phyloP scores from a whole-genome alignment of 2,888 invertebrate species.

The Melikaiella ostensackeni region DNA sequence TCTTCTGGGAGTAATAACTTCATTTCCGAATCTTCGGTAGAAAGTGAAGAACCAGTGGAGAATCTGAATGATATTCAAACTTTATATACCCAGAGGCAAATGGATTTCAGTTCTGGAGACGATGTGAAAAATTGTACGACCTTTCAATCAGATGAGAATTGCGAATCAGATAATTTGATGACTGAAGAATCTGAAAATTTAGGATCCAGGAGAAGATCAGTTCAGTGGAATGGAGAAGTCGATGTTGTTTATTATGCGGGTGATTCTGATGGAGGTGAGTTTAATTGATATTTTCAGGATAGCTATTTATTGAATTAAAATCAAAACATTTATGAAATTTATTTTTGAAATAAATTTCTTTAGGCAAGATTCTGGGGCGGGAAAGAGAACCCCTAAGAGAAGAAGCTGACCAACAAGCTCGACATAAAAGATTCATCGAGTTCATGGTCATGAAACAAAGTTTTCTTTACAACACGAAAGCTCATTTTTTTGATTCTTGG shows the following conservation, averaged over 20 bases:
- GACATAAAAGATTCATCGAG: conserved; percentile 80
- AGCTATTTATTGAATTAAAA: too few relatives aligned
- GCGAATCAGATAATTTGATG: not conserved
- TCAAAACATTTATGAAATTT: not conserved
- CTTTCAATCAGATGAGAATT: conserved; percentile 40
- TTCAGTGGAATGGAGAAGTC: conserved; percentile 79
- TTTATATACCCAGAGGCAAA: conserved; percentile 14
- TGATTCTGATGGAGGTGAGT: conserved; percentile 73
- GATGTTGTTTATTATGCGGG: conserved; percentile 83
- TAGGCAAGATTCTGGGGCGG: conserved; percentile 77
- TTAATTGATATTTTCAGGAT: not conserved
- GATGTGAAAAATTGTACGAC: conserved; percentile 36
- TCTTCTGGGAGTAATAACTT: not conserved
- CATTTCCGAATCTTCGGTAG: not conserved
- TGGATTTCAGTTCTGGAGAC: conserved; percentile 47
- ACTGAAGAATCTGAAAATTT: conserved; percentile 11
- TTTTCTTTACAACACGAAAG: conserved; percentile 46
- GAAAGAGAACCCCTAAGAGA: conserved; percentile 82
- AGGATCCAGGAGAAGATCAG: conserved; percentile 72
- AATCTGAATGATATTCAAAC: conserved; percentile 5
- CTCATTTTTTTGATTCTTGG: conserved; percentile 52
- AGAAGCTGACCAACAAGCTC: conserved; percentile 82
- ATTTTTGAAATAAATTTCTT: conserved; percentile 49
- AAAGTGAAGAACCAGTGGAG: conserved; percentile 2
- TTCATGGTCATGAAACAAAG: conserved; percentile 50